A percentile compares a stretch with the other conserved stretches of the same genome.
phyloP scores from a whole-genome alignment of 2,113 vertebrate genomes.

The Mustela lutreola region DNA sequence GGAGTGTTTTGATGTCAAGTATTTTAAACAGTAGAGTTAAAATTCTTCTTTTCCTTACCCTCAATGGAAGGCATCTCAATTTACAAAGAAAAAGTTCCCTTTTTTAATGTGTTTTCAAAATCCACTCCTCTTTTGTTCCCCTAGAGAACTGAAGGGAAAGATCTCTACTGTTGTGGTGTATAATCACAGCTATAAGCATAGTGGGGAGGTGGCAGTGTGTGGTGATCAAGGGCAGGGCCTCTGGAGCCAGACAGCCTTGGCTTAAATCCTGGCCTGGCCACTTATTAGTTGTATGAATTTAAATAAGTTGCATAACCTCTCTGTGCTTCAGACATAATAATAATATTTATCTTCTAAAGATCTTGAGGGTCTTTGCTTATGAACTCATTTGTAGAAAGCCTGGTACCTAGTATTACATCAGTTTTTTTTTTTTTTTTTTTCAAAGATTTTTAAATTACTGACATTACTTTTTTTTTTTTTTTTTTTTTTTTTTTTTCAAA shows the following conservation, averaged over 20 bases:
- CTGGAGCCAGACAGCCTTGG: not conserved
- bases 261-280: not conserved
- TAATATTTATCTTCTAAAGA: not conserved
- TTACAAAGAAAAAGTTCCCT: not conserved
- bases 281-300: not conserved
- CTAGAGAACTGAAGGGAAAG: not conserved
- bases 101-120: not conserved
- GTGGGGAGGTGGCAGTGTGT: not conserved
- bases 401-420: not conserved
- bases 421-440: not conserved
- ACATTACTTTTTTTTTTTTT: not conserved
- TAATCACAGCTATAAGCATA: not conserved
- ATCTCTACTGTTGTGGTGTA: not conserved
- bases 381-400: not conserved
- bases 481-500: not conserved
- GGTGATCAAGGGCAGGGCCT: not conserved
- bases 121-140: not conserved
- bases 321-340: not conserved
- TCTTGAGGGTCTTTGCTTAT: not conserved
- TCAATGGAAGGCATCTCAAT: not conserved
- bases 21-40: not conserved
- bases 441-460: conserved; percentile 1
- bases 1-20: not conserved
- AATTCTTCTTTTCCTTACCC: not conserved
- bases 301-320: not conserved